Conservation (phyloP, 2,113 vertebrate species). For the Sorex araneus region DNA sequence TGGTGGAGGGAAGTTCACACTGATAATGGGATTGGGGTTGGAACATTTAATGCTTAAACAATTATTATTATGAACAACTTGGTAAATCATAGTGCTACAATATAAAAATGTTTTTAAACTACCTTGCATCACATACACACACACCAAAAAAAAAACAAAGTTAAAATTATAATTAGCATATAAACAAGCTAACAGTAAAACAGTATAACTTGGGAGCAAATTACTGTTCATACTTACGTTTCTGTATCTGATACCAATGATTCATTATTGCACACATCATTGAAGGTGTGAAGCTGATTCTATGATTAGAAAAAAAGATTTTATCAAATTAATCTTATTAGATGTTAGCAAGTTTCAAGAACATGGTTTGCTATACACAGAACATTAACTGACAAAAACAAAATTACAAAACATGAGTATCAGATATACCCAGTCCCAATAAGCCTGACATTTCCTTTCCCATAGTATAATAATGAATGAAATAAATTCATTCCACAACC, state of each 20-base stretch:
- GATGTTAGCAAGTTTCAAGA: constrained; percentile 6
- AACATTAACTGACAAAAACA: constrained; percentile 14
- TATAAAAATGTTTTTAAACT: too few relatives aligned
- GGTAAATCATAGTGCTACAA: too few relatives aligned
- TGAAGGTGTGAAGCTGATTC: constrained; percentile 99
- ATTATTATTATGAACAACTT: too few relatives aligned
- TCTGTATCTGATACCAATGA: constrained; percentile 99
- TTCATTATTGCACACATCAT: constrained; percentile 99
- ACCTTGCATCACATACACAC: too few relatives aligned
- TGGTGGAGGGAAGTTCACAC: too few relatives aligned
- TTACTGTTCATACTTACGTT: constrained; percentile 93
- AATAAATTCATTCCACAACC: constrained; percentile 39
- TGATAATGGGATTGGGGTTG: too few relatives aligned
- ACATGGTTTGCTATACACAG: constrained; percentile 8
- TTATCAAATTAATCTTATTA: constrained; percentile 66
- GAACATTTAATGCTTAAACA: too few relatives aligned
- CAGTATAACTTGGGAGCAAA: constrained; percentile 33
- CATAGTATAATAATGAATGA: constrained; percentile 41
- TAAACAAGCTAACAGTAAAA: not conserved
- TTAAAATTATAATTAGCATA: constrained; percentile 47
- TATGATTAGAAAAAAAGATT: constrained; percentile 86
- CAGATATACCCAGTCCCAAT: not conserved
- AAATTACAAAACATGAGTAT: constrained; percentile 52
- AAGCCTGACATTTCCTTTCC: constrained; percentile 26
- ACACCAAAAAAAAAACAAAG: too few relatives aligned